Evolutionary conservation across 2,113 vertebrate species (phyloP).

Genomic region (Cynoglossus semilaevis): DNA sequence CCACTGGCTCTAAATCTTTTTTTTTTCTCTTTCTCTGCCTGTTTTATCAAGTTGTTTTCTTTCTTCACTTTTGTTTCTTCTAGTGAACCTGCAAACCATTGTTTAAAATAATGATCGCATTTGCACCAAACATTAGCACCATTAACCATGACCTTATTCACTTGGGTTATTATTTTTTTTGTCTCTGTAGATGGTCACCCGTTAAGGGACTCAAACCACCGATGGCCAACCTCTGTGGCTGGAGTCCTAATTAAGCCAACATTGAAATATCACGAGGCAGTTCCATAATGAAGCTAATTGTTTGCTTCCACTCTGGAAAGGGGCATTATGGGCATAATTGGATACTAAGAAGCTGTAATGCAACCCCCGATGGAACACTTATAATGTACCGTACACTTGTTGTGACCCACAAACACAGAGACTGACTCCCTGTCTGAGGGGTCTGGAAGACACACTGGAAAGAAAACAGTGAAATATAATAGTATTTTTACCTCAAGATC

Average conservation of each 20-base stretch:
- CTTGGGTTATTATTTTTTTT: slow-evolving; percentile 4
- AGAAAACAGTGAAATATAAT: too few species aligned
- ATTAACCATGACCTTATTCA: not conserved
- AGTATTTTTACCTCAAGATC: too few species aligned
- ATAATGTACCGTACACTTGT: slow-evolving; percentile 43
- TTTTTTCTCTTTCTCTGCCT: too few species aligned
- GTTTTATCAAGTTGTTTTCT: too few species aligned
- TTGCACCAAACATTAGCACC: too few species aligned
- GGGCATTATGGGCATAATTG: slow-evolving; percentile 42
- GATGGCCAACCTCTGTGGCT: slow-evolving; percentile 43
- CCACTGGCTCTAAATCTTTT: too few species aligned
- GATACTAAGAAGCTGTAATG: slow-evolving; percentile 45
- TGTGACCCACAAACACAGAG: too few species aligned
- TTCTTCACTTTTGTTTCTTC: too few species aligned
- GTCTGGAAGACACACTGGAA: too few species aligned
- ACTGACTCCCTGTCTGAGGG: too few species aligned
- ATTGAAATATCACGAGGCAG: slow-evolving; percentile 34
- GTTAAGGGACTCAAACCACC: slow-evolving; percentile 54
- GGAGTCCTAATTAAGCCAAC: slow-evolving; percentile 55
- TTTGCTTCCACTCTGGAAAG: slow-evolving; percentile 49
- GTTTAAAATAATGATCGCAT: too few species aligned
- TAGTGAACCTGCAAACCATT: too few species aligned
- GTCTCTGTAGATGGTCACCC: slow-evolving; percentile 37
- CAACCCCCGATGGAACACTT: slow-evolving; percentile 30
- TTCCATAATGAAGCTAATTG: slow-evolving; percentile 53